Conservation (phyloP, 2,888 invertebrate species). For the Zaprionus obscuricornis region DNA sequence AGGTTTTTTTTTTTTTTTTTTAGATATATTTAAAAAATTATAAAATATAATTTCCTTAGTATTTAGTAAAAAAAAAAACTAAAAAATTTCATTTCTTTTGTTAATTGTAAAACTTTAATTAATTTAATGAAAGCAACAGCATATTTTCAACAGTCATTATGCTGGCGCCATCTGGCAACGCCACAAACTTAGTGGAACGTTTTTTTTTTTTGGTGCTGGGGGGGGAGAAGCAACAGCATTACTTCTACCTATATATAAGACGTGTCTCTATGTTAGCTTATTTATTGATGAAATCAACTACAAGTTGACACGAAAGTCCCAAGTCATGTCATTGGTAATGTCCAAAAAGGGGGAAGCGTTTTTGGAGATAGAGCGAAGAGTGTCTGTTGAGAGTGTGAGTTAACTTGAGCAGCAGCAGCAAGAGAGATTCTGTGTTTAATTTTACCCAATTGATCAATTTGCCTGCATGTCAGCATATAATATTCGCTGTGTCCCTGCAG, state of each 20-base stretch:
- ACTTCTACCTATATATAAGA: slow-evolving; percentile 24
- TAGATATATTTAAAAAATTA: no score
- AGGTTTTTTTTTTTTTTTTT: no score
- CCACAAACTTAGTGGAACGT: no score
- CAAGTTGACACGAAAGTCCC: slow-evolving; percentile 67
- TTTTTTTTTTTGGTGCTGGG: not conserved
- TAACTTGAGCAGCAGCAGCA: no score
- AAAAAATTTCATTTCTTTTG: no score
- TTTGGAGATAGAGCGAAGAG: not conserved
- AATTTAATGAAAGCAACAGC: no score
- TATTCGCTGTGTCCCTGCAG: no score
- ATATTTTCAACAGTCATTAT: not conserved
- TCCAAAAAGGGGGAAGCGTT: slow-evolving; percentile 3
- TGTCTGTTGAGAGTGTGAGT: not conserved
- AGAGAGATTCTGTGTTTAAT: slow-evolving; percentile 60
- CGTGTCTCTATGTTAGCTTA: slow-evolving; percentile 50
- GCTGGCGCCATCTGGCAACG: slow-evolving; percentile 34
- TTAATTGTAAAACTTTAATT: no score
- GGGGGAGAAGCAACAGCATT: slow-evolving; percentile 11
- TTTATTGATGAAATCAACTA: slow-evolving; percentile 73
- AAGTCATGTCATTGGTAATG: slow-evolving; percentile 8
- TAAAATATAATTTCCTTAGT: no score
- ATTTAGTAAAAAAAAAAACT: no score
- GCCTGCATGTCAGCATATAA: slow-evolving; percentile 45
- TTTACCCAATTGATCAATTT: slow-evolving; percentile 77